phyloP scores from a whole-genome alignment of 2,888 invertebrate genomes.

The Sceliomorpha sp. region DNA sequence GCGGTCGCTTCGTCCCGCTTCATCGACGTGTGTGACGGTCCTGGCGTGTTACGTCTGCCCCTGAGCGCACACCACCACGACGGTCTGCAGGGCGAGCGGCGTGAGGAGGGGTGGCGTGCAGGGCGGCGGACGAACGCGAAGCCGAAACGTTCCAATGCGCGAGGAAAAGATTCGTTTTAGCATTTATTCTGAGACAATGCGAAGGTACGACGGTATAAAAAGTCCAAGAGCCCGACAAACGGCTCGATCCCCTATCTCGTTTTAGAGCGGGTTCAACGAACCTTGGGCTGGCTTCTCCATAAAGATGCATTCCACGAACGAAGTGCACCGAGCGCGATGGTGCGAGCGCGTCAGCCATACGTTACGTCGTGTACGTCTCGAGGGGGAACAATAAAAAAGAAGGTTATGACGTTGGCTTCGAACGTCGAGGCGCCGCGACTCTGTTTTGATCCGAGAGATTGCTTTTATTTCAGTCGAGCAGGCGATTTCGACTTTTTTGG shows the following conservation, averaged over 20 bases:
- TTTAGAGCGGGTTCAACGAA: slow-evolving; percentile 63
- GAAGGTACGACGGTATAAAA: slow-evolving; percentile 56
- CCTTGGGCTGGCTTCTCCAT: slow-evolving; percentile 54
- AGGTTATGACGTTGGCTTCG: slow-evolving; percentile 39
- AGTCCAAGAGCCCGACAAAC: slow-evolving; percentile 52
- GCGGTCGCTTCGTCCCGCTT: no score
- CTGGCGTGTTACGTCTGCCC: no score
- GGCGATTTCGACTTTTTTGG: no score
- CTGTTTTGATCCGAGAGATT: slow-evolving; percentile 31
- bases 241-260: slow-evolving; percentile 57
- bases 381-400: slow-evolving; percentile 25
- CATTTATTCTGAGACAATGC: slow-evolving; percentile 56
- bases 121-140: slow-evolving; percentile 28
- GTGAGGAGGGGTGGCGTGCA: no score
- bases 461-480: slow-evolving; percentile 35
- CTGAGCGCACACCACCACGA: no score
- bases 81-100: no score
- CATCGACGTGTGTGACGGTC: no score
- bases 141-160: slow-evolving; percentile 46
- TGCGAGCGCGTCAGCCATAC: slow-evolving; percentile 53
- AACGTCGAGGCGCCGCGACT: slow-evolving; percentile 39
- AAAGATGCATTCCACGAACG: slow-evolving; percentile 57
- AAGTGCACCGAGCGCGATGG: slow-evolving; percentile 53
- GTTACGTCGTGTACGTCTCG: slow-evolving; percentile 45
- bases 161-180: slow-evolving; percentile 54